Base-by-base conservation (phyloP, 2,888 invertebrate species). In the Hyppa rectilinea region DNA sequence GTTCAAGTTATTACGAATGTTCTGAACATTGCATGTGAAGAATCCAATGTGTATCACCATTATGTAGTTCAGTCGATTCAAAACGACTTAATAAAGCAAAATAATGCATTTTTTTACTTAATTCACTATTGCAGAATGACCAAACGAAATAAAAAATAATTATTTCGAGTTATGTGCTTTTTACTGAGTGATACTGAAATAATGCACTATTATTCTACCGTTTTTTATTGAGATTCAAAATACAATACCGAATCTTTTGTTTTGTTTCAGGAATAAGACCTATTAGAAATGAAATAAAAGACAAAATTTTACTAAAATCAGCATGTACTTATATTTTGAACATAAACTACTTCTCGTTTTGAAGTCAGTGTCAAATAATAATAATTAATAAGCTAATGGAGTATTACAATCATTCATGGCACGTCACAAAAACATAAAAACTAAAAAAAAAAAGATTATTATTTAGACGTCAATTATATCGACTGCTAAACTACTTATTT, bases 1-100 rank as follows among this genome's bases (percentile, higher is more conserved):
- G n/a, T n/a, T n/a, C n/a, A n/a, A n/a, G n/a, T n/a, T n/a, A n/a
- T n/a, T n/a, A n/a, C n/a, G n/a, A n/a, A n/a, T n/a, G n/a, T n/a
- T n/a, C n/a, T n/a, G n/a, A n/a, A n/a, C n/a, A n/a, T n/a, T n/a
- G n/a, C n/a, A n/a, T n/a, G n/a, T n/a, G 5, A 52, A 43, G 53
- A 63, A 53, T 63, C 17, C 53, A 55, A 64, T 53, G 63, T 43
- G 53, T 55, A 14, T 55, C 23, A 63, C 31, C 31, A 63, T 63
- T 63, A 43, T 63, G 0, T 2, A 31, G 17, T 63, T 53, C 40
- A n/a, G 17, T 34, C 0, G 12, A 34, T 43, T 43, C 0, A 1
- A 38, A 62, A 62, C 29, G 62, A 38, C 0, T 62, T 50, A 50
- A 7, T 50, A 38, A 29, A 2, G 38, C 36, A 62, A 50, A 62